These are phyloP conservation scores for Crotalus viridis DNA, from an alignment of 2,113 vertebrate genomes.

Conservation along the genomic window DNA sequence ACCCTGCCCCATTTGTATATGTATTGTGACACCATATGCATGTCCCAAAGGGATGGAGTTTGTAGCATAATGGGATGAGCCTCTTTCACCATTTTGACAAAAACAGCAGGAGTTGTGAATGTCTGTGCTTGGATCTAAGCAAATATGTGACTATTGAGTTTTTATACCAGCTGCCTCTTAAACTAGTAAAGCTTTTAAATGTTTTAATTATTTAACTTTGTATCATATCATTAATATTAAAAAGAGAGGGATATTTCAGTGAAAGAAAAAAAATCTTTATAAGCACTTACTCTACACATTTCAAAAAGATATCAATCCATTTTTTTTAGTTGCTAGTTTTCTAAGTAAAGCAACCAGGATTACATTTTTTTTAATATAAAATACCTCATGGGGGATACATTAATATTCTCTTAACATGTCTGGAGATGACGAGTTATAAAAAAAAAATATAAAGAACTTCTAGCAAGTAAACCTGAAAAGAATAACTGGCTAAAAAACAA, in stretches of 20 bases:
- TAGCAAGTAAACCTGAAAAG: neutral
- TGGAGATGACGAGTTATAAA: neutral
- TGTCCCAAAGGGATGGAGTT: neutral
- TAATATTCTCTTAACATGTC: neutral
- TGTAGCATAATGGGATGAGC: neutral
- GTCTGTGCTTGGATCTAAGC: neutral
- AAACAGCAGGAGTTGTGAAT: neutral
- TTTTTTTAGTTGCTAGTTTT: neutral
- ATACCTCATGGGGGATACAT: neutral
- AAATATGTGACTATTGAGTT: neutral
- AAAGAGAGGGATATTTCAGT: neutral
- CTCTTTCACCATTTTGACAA: neutral
- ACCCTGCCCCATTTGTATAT: neutral
- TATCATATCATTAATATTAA: neutral
- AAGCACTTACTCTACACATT: neutral
- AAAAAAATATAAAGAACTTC: neutral
- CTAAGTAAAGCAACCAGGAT: neutral
- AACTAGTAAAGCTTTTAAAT: neutral
- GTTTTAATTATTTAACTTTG: neutral
- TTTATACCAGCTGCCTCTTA: neutral
- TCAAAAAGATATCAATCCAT: neutral
- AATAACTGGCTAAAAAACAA: neutral
- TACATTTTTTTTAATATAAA: neutral
- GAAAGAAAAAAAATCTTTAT: neutral
- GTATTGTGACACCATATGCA: neutral